Evolutionary conservation across 2,797 vertebrate genomes (phyloP), one percentile per base, ranked within the genome.

Genomic region (Stomatorhinus walkeri): DNA sequence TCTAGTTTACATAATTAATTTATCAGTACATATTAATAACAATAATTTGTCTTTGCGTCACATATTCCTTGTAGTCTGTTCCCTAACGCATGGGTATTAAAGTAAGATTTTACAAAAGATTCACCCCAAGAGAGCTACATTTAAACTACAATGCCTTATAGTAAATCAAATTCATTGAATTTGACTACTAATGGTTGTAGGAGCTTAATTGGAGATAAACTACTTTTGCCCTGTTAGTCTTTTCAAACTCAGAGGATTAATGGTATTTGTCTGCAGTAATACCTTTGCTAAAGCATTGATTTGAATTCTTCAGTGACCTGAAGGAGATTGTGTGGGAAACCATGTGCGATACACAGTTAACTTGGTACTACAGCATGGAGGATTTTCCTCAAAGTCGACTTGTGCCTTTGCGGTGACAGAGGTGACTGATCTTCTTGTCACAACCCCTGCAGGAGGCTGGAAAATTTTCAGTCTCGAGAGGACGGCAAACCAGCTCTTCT

Each of bases 231-330:
- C 36, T 2, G 36, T 49, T 46, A 46, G 43, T 49, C 79, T 43
- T 4, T 43, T 46, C 46, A 84, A 10, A 24, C 19, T 49, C 40
- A 46, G 16, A 46, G 79, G 79, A 84, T 40, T 84, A 49, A 84
- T 84, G 79, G 46, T 46, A 46, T 84, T 84, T 46, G 40, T 84
- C 79, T 84, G 43, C 19, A 49, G 46, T 48, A 84, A 22, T 46
- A 49, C 46, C 85, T 48, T 76, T 84, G 46, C 43, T 84, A 84
- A 49, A 84, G 40, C 79, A 84, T 84, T 84, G 43, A 84, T 48
- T 46, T 10, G 43, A 84, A 84, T 49, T 46, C 14, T 46, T 84
- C n/a, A 46, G 40, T 84, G 79, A 46, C 40, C 72, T 76, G 40
- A 16, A 84, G 40, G 43, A 84, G 49, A 84, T 24, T 76, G 72